Conservation (phyloP, 2,113 vertebrate genomes). For the Formicarius rufipectus region DNA sequence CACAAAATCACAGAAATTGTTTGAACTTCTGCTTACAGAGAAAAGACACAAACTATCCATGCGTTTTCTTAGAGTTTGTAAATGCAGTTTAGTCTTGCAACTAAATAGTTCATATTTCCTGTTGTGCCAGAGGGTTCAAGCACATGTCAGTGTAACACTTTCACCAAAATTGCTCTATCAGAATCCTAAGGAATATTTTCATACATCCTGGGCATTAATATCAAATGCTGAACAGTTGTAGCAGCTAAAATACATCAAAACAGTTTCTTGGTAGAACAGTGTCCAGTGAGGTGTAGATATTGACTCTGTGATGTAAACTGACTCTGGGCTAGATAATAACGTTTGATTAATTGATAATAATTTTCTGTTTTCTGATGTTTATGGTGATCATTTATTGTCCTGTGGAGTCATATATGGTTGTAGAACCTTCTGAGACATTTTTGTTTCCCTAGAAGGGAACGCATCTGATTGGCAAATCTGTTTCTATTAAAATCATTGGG, state of each 20-base stretch:
- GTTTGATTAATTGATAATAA: neutral
- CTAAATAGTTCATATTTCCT: neutral
- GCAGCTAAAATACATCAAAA: neutral
- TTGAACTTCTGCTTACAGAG: neutral
- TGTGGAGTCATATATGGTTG: neutral
- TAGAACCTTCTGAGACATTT: neutral
- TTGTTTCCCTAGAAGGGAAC: neutral
- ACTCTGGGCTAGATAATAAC: neutral
- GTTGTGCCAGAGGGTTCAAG: neutral
- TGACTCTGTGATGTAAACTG: neutral
- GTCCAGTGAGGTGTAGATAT: neutral
- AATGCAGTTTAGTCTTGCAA: neutral
- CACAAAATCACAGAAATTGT: neutral
- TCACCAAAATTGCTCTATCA: neutral
- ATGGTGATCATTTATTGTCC: neutral
- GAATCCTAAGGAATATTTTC: constrained; percentile 21
- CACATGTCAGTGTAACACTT: neutral
- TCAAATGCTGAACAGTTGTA: neutral
- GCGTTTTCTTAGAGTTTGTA: neutral
- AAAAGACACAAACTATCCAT: constrained; percentile 29
- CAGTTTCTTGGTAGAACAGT: neutral
- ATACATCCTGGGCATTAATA: neutral
- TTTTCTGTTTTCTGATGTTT: neutral
- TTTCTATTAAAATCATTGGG: neutral
- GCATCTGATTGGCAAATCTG: neutral